These are phyloP conservation scores for Drosophila anomalipes DNA, from an alignment of 2,888 invertebrate species.

Conservation along the genomic window DNA sequence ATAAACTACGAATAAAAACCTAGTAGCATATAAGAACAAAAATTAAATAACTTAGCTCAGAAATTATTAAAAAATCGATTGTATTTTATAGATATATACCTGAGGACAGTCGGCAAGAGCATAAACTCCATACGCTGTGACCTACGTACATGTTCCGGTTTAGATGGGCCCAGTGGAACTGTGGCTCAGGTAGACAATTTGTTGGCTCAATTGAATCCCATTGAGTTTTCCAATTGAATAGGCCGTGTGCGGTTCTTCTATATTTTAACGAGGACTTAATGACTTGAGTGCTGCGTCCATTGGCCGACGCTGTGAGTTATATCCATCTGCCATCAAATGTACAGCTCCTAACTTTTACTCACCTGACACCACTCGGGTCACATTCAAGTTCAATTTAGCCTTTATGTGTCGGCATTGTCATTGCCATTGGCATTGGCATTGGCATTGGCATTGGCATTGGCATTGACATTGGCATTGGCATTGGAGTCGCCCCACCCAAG, in stretches of 20 bases:
- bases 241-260: conserved; percentile 35
- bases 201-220: conserved; percentile 60
- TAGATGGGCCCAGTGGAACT: not conserved
- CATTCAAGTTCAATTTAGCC: conserved; percentile 75
- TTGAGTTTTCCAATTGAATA: conserved; percentile 67
- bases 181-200: conserved; percentile 7
- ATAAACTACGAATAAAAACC: not conserved
- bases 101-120: not conserved
- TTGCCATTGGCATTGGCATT: conserved; percentile 38
- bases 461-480: conserved; percentile 32
- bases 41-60: not conserved
- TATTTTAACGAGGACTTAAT: conserved; percentile 59
- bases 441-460: not conserved
- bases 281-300: conserved; percentile 48
- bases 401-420: conserved; percentile 59
- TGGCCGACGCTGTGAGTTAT: conserved; percentile 30
- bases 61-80: not conserved
- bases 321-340: conserved; percentile 30
- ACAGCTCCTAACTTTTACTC: not conserved
- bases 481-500: conserved; percentile 45
- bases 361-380: conserved; percentile 53
- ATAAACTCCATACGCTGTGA: conserved; percentile 33
- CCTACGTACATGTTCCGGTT: conserved; percentile 42
- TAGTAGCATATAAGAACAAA: not conserved
- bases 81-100: not conserved